Evolutionary conservation across 2,888 invertebrate species (phyloP).

Genomic region (Panopea generosa): DNA sequence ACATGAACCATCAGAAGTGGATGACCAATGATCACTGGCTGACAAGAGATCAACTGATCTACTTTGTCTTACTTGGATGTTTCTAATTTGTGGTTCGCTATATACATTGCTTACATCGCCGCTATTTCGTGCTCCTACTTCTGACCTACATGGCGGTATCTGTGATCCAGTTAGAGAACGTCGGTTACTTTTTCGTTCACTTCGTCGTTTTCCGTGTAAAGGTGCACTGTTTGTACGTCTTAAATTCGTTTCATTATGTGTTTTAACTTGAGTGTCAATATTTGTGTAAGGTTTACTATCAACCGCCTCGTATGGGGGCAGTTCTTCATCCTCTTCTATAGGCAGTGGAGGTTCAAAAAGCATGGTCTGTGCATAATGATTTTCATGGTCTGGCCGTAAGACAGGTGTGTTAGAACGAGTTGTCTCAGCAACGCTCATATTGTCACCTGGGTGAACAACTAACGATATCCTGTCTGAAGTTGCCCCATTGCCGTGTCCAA

Average conservation of each 20-base stretch:
- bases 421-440: slow-evolving; percentile 24
- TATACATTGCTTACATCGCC: too few species aligned
- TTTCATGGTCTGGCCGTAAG: slow-evolving; percentile 12
- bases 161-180: too few species aligned
- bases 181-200: too few species aligned
- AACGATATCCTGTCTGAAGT: slow-evolving; percentile 30
- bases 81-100: too few species aligned
- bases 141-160: too few species aligned
- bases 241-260: neutral
- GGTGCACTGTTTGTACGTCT: slow-evolving; percentile 19
- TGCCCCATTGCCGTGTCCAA: slow-evolving; percentile 30
- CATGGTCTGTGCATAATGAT: slow-evolving; percentile 48
- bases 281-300: slow-evolving; percentile 17
- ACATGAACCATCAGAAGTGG: neutral
- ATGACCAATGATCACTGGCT: neutral
- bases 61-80: slow-evolving; percentile 21
- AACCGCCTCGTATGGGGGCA: slow-evolving; percentile 76
- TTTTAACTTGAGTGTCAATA: neutral
- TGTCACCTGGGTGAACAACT: slow-evolving; percentile 44
- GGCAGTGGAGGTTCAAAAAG: slow-evolving; percentile 60
- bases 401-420: slow-evolving; percentile 4
- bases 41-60: slow-evolving; percentile 45
- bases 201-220: neutral
- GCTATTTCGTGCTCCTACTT: too few species aligned
- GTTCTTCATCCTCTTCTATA: slow-evolving; percentile 75